Base-by-base conservation (phyloP, 2,888 invertebrate genomes). In the Tanaodytes sp. region DNA sequence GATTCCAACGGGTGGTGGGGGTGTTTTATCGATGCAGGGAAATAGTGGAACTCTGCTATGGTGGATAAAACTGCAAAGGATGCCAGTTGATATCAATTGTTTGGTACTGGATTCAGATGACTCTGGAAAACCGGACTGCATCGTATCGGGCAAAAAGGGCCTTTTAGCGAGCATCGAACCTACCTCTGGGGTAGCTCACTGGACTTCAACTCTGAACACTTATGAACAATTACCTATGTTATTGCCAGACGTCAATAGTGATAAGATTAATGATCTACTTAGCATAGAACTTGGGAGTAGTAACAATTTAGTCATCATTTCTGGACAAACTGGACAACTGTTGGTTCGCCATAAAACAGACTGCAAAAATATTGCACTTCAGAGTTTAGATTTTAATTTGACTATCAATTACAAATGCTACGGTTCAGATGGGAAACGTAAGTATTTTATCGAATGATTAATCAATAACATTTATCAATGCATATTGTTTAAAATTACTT, bases 81-180 rank as follows among this genome's bases (percentile, higher is more conserved):
- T 91, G 75, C 93, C 93, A 0, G 88, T 88, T 18, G 89, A 91
- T 77, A 90, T 94, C 27, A 91, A 93, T 79, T 94, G 94, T 79
- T 88, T 89, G 18, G 84, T 91, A 1, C 86, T 93, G 52, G 93
- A 94, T 85, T 89, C 91, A 0, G 91, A 93, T 81, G 87, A 86
- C 49, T 91, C 93, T 80, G 91, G 90, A 8, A 88, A 89, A 54
- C 88, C 90, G 9, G 93, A 94, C 78, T 94, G 94, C 74, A 86
- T 94, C 55, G 89, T 94, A 3, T 87, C 91, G 14, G 93, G 93
- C 16, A 89, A 91, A 27, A 90, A 89, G 72, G 93, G 93, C 0
- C 86, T 90, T 59, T 73, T 89, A 67, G 88, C 88, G 43, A 89
- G 88, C 39, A 87, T 91, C 9, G 88, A 91, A 77, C 88, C 90